Evolutionary conservation across 2,888 invertebrate species (phyloP), one percentile per base, ranked within the genome.

Genomic region (Eilema depressum): DNA sequence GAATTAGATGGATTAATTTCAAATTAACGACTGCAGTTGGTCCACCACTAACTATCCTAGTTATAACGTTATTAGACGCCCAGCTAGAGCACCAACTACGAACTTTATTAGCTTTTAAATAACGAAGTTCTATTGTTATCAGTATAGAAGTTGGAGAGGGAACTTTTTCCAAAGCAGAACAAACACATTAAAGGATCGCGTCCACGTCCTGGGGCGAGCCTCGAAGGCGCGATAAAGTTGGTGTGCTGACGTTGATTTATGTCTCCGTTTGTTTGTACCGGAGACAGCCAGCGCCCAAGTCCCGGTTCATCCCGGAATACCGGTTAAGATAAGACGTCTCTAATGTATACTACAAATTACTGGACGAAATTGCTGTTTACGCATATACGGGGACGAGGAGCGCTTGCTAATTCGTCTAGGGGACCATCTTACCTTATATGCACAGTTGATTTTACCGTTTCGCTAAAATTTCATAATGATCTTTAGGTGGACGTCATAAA

Each of bases 161-260:
- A 86, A 87, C 77, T 87, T 87, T 89, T 89, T 86, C 84, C 84
- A 82, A 80, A 77, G 78, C 79, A 89, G 90, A 91, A 93, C 91
- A 92, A 93, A 93, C 92, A 92, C 92, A 92, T 93, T 93, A 91
- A 89, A 91, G 89, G 89, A 85, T 87, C 83, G 85, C 85, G 86
- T 85, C 89, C 88, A 85, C 84, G 87, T 89, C 88, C 88, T 76
- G 75, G 74, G 79, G 83, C 83, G 85, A 84, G 83, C 85, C 88
- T 86, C 86, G 88, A 89, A 89, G 89, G 86, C 88, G 92, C 91
- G 95, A 94, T 94, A 94, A 93, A 88, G 91, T 91, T 90, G 86
- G 85, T 86, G 85, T 86, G 87, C 86, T 92, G 95, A 94, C 95
- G 85, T 94, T 94, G 95, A 95, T 95, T 94, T 94, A 95, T 94